Evolutionary conservation across 2,888 invertebrate species (phyloP), one percentile per base, ranked within the genome.

Genomic region (Cephalotes varians): DNA sequence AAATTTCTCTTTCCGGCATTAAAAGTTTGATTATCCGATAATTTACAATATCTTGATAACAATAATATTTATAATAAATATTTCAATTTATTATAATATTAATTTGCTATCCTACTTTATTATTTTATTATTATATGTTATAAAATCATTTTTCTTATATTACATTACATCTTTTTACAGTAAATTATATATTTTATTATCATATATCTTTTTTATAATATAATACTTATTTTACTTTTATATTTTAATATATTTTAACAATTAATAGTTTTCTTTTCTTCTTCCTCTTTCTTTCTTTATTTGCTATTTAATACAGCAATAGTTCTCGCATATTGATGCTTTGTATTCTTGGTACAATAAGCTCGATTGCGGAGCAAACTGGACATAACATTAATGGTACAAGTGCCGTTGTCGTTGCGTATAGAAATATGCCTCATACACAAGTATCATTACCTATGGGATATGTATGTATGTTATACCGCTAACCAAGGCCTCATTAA

Each of bases 311-410:
- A 60, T 44, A 60, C 21, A 71, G 18, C 54, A 49, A 40, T 82
- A 15, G 28, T 62, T 2, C 2, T 67, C 31, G 67, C 44, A 28
- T 56, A 40, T 67, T 25, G 60, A 71, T 15, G 83, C 87, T 89
- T 85, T 89, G 85, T 82, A 79, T 82, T 86, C 85, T 83, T 69
- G 51, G 47, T 72, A 18, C 86, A 89, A 89, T 88, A 85, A 85
- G 86, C 82, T 85, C 84, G 85, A 89, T 89, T 84, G 85, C 83
- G 82, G 81, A 79, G 83, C 88, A 82, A 87, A 58, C 56, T 76
- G 79, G 81, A 85, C 85, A 83, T 82, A 85, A 49, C 85, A 88
- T 86, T 82, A 84, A 74, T 82, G 71, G 67, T 65, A 81, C 83
- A 81, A 86, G 74, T 74, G 67, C 72, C 49, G 54, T 47, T 18